Evolutionary conservation across 2,113 vertebrate genomes (phyloP).

Genomic region (Eptatretus burgeri): DNA sequence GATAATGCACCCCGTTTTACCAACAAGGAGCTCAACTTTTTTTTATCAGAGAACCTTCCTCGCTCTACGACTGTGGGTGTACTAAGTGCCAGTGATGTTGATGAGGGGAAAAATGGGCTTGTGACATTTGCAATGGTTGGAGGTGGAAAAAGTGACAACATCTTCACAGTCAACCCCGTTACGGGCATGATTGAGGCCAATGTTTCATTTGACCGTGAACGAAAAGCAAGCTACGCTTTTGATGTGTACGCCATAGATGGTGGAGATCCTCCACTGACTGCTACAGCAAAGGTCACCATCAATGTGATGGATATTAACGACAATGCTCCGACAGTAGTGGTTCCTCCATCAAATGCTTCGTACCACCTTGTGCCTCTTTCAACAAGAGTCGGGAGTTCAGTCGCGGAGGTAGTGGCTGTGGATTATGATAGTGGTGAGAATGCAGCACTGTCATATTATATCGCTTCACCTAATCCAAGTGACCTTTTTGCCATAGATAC

Average conservation of each 20-base stretch:
- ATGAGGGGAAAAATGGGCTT: slow-evolving; percentile 71
- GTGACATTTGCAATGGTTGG: slow-evolving; percentile 77
- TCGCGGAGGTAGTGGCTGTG: slow-evolving; percentile 84
- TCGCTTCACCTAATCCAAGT: slow-evolving; percentile 44
- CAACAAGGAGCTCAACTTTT: slow-evolving; percentile 96
- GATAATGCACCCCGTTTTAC: slow-evolving; percentile 97
- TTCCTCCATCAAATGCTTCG: slow-evolving; percentile 74
- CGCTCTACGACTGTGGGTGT: slow-evolving; percentile 93
- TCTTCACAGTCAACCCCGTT: slow-evolving; percentile 75
- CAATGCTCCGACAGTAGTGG: slow-evolving; percentile 76
- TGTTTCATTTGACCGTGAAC: slow-evolving; percentile 82
- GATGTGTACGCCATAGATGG: slow-evolving; percentile 76
- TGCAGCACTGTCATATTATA: slow-evolving; percentile 74
- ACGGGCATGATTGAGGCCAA: slow-evolving; percentile 95
- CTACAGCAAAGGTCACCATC: slow-evolving; percentile 89
- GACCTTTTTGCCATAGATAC: slow-evolving; percentile 87
- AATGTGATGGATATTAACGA: slow-evolving; percentile 96
- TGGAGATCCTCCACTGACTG: slow-evolving; percentile 59
- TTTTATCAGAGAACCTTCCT: slow-evolving; percentile 88
- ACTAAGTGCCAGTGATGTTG: slow-evolving; percentile 82
- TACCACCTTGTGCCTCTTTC: slow-evolving; percentile 86
- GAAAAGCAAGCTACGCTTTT: slow-evolving; percentile 91
- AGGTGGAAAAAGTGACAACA: slow-evolving; percentile 35
- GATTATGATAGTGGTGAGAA: slow-evolving; percentile 95
- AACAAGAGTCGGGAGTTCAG: slow-evolving; percentile 72